Conservation (phyloP, 2,113 vertebrate species). For the Piprites chloris region DNA sequence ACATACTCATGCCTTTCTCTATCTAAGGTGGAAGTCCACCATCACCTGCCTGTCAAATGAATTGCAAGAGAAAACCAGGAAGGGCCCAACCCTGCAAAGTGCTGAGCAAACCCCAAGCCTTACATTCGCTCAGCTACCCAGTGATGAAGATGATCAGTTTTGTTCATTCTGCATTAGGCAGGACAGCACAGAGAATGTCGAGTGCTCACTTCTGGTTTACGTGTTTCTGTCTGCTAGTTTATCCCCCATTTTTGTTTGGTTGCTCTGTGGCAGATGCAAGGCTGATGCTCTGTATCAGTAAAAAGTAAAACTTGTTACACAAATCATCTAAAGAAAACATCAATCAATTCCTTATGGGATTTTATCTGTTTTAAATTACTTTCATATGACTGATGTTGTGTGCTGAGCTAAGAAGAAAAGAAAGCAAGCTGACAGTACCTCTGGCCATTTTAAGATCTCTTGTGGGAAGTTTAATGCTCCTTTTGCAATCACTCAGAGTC, state of each 20-base stretch:
- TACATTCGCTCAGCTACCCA: background rate
- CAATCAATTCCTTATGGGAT: slow-evolving; percentile 6
- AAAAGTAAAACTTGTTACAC: background rate
- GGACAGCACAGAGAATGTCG: background rate
- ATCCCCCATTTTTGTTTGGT: background rate
- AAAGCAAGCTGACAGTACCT: background rate
- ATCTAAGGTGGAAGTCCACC: background rate
- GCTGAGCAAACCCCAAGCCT: background rate
- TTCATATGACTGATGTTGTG: slow-evolving; percentile 22
- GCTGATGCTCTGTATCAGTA: background rate
- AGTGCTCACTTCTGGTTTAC: background rate
- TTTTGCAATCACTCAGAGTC: background rate
- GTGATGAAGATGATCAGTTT: background rate
- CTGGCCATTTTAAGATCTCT: background rate
- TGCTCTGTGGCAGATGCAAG: background rate
- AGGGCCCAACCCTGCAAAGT: accelerated
- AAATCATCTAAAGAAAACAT: background rate
- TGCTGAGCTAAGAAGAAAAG: slow-evolving; percentile 59
- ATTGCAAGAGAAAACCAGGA: accelerated
- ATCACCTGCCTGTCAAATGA: background rate
- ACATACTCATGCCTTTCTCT: background rate
- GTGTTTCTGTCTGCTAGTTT: background rate
- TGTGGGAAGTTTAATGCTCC: slow-evolving; percentile 11
- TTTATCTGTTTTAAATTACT: slow-evolving; percentile 53
- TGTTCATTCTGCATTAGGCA: background rate